Base-by-base conservation (phyloP, 92 coral and sea anemone genomes). In the Porites evermanni region DNA sequence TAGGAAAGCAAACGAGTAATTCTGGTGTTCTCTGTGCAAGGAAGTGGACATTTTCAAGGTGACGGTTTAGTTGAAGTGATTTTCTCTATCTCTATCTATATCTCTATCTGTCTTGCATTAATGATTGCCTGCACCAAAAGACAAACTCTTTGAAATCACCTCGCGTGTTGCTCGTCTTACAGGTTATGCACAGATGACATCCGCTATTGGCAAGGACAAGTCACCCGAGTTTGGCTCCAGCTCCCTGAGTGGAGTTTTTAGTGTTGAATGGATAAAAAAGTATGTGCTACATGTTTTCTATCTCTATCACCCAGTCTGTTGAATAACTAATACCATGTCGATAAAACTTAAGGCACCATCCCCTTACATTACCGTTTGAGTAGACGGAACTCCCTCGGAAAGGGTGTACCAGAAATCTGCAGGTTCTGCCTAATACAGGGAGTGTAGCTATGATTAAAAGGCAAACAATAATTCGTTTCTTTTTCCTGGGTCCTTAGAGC, bases 1-100 rank as follows among this genome's bases (percentile, higher is more conserved):
- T 68, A 97, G 99, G 99, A 97, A 83, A 90, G 97, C 90, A 97
- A 91, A 79, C 95, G 78, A 56, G 98, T 97, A n/a, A 77, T 93
- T 68, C 92, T 97, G 1, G 91, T 97, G 67, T 97, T 97, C 82
- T 97, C 99, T 12, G 99, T 97, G 10, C 99, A 97, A 93, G 99
- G 99, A 26, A 97, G 99, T 71, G 99, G 99, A 11, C 98, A 97
- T 79, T 97, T 97, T 82, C 99, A 97, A 92, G 99, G 99, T 72
- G 52, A 26, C 20, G 52, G 38, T 24, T 18, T 9, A 5, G 3
- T 26, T 44, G 2, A 67, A 12, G 23, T 1, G 24, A 0, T 2
- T 21, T 2, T 3, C 5, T 20, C 50, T 6, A 1, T 12, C 19
- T 44, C 16, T 14, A 8, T 17, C 7, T 38, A 18, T 44, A 8